Conservation (phyloP, 2,797 vertebrate genomes). For the Holocentrus rufus region DNA sequence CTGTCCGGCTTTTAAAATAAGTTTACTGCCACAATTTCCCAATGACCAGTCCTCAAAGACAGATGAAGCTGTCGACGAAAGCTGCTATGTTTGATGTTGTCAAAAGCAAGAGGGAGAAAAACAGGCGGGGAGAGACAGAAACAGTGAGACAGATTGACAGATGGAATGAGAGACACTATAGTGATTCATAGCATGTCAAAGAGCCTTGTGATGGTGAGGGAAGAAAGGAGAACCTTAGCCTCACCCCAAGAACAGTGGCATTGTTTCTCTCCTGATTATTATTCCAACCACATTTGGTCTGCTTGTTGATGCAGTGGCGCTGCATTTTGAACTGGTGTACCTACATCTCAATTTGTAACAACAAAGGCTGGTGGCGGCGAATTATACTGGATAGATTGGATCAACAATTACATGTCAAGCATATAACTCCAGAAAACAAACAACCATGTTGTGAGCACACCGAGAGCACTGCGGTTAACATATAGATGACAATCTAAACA, state of each 20-base stretch:
- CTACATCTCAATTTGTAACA: constrained; percentile 50
- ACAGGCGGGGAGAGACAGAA: constrained; percentile 29
- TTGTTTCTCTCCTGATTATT: constrained; percentile 72
- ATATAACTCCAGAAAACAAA: constrained; percentile 8
- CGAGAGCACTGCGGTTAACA: neutral
- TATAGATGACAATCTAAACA: neutral
- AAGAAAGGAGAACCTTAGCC: constrained; percentile 36
- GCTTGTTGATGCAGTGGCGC: constrained; percentile 47
- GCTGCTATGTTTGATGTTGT: constrained; percentile 46
- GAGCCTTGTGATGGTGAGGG: constrained; percentile 57
- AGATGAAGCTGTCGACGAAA: constrained; percentile 35
- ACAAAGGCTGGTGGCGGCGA: neutral
- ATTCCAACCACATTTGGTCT: constrained; percentile 62
- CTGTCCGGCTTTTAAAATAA: constrained; percentile 2
- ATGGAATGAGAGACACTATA: constrained; percentile 59
- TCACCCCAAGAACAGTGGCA: constrained; percentile 61
- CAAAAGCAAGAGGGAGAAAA: constrained; percentile 34
- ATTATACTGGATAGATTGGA: constrained; percentile 25
- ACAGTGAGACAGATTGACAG: constrained; percentile 59
- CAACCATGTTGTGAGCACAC: neutral
- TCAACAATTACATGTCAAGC: neutral
- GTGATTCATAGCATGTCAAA: constrained; percentile 66
- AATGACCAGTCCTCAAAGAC: constrained; percentile 22
- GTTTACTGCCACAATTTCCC: constrained; percentile 13
- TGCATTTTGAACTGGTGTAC: constrained; percentile 52